Evolutionary conservation across 2,797 vertebrate genomes (phyloP), one percentile per base, ranked within the genome.

Genomic region (Selene dorsalis): DNA sequence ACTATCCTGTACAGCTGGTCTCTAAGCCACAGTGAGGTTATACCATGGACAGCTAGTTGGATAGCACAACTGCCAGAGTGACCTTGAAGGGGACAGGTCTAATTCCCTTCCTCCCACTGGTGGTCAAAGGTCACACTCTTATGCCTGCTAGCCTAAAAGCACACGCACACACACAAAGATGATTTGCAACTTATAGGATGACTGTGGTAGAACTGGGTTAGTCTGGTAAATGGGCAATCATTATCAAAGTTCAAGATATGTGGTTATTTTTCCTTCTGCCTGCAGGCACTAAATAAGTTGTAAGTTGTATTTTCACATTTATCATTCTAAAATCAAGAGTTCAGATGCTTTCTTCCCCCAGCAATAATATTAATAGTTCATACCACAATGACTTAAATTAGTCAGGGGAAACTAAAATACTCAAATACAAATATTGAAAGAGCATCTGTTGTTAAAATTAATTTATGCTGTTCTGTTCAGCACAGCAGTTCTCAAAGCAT

Each of bases 11-110:
- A n/a, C 50, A 69, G 77, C 82, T 75, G 64, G 43, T 75, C 67
- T 71, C 69, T 73, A 48, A 35, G 70, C 53, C 59, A 47, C 20
- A 55, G 53, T 35, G 53, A 76, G 72, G 32, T 80, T 63, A 73
- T 77, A 74, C 82, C 66, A 61, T 53, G 50, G 78, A 78, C 80
- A 43, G 73, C 76, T 62, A 56, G 75, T 53, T 68, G 48, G 65
- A 63, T 67, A 8, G 53, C 83, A 73, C 75, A 80, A 83, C 83
- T 78, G 89, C 81, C 63, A 73, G 9, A 35, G 55, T 81, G 81
- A 73, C 84, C 82, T 82, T 82, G 67, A 79, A 47, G 58, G 70
- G 59, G 69, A 72, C 52, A 72, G 63, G 55, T 73, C 70, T 26
- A 79, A 82, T 77, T 86, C 68, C 61, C 67, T 73, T 7, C 48